Percentiles rank a stretch among this genome's conserved stretches.
These are phyloP conservation scores for Rhyacichthys aspro DNA, from an alignment of 2,797 vertebrate species.

Conservation along the genomic window DNA sequence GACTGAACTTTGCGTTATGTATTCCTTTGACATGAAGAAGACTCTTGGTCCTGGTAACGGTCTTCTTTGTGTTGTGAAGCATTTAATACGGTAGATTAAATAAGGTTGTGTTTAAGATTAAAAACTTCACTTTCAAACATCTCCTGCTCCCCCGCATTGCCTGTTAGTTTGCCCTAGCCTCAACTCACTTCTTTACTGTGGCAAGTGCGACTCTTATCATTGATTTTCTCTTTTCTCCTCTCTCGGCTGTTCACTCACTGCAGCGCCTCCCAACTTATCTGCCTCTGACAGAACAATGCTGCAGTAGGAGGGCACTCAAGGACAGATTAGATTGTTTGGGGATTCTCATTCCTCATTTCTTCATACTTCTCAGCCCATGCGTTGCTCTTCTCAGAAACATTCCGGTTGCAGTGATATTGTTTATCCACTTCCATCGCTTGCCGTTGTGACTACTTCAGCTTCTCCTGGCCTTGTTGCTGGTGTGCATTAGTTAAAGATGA, in stretches of 20 bases:
- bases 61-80: too few species aligned
- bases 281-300: slow-evolving; percentile 70
- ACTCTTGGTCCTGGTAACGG: too few species aligned
- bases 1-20: too few species aligned
- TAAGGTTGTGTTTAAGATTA: not conserved
- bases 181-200: slow-evolving; percentile 51
- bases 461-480: slow-evolving; percentile 1
- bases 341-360: slow-evolving; percentile 64
- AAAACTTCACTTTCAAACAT: slow-evolving; percentile 2
- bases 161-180: slow-evolving; percentile 1
- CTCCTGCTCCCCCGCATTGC: not conserved
- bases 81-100: too few species aligned
- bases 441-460: slow-evolving; percentile 28
- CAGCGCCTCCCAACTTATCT: slow-evolving; percentile 71
- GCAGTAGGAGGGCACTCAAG: slow-evolving; percentile 74
- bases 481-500: slow-evolving; percentile 31
- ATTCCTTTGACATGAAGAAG: too few species aligned
- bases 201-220: slow-evolving; percentile 75
- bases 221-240: slow-evolving; percentile 65
- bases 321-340: slow-evolving; percentile 76
- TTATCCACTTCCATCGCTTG: slow-evolving; percentile 44
- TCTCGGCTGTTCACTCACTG: slow-evolving; percentile 61
- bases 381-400: slow-evolving; percentile 39
- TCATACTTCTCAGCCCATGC: slow-evolving; percentile 39
- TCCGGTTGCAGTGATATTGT: slow-evolving; percentile 40